phyloP scores from a whole-genome alignment of 64 coral and sea anemone species.

The Montipora cactus region DNA sequence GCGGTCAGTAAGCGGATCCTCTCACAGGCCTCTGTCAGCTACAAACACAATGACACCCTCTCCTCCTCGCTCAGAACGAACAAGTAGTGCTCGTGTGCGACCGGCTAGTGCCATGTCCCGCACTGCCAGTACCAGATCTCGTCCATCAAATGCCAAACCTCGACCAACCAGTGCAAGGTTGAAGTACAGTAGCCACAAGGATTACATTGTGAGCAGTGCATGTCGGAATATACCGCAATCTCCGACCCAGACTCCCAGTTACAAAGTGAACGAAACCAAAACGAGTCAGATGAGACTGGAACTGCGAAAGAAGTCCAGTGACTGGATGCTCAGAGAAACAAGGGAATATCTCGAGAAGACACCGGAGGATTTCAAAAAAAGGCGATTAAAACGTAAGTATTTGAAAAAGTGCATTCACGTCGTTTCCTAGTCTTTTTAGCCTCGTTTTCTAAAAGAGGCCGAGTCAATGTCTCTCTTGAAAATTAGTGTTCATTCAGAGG shows the following conservation, averaged over 20 bases:
- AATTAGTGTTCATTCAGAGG: no score
- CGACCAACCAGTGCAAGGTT: slow-evolving; percentile 70
- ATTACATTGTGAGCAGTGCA: slow-evolving; percentile 86
- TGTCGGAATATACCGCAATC: slow-evolving; percentile 68
- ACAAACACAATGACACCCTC: slow-evolving; percentile 69
- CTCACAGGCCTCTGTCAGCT: slow-evolving; percentile 74
- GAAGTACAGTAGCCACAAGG: slow-evolving; percentile 85
- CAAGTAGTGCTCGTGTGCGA: slow-evolving; percentile 61
- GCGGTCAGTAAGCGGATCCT: slow-evolving; percentile 53
- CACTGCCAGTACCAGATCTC: slow-evolving; percentile 22
- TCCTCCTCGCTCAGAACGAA: slow-evolving; percentile 60
- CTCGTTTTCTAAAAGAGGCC: background rate
- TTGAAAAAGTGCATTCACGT: background rate
- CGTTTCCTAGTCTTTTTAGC: background rate
- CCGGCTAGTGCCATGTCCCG: slow-evolving; percentile 75
- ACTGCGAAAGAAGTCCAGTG: slow-evolving; percentile 76
- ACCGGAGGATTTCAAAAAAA: slow-evolving; percentile 77
- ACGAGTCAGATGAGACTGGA: slow-evolving; percentile 76
- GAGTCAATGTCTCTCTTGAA: no score
- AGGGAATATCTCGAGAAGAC: slow-evolving; percentile 77
- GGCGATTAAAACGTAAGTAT: slow-evolving; percentile 45
- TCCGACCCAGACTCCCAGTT: background rate
- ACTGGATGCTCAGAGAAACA: slow-evolving; percentile 82
- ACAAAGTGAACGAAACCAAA: slow-evolving; percentile 64
- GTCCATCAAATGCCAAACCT: slow-evolving; percentile 46